Evolutionary conservation across 2,113 vertebrate genomes (phyloP).

Genomic region (Ammodramus savannarum): DNA sequence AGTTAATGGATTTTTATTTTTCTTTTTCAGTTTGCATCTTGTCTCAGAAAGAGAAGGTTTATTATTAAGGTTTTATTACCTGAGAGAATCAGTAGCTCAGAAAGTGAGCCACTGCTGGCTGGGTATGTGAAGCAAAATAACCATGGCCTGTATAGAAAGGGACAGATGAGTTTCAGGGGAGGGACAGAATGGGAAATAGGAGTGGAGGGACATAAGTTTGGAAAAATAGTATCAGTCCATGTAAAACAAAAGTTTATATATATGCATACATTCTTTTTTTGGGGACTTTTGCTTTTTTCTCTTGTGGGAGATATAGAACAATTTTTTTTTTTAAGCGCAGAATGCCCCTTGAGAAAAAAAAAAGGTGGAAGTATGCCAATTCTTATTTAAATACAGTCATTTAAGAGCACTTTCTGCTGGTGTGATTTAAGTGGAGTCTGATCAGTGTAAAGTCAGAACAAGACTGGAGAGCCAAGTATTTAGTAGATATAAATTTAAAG

Average conservation of each 20-base stretch:
- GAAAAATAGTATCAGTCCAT: background rate
- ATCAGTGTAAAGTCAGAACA: background rate
- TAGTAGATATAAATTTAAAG: background rate
- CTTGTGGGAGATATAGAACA: background rate
- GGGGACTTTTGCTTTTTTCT: background rate
- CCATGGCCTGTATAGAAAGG: background rate
- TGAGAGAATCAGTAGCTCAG: background rate
- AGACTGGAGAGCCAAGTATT: background rate
- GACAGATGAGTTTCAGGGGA: background rate
- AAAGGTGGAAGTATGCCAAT: background rate
- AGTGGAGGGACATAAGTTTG: background rate
- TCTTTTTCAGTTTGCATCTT: background rate
- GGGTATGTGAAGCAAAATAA: background rate
- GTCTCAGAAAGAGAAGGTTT: background rate
- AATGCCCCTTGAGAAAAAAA: rapidly evolving
- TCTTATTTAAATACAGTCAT: background rate
- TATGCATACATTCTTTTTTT: background rate
- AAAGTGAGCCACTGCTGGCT: background rate
- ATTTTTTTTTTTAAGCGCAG: background rate
- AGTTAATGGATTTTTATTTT: background rate
- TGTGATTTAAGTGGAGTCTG: background rate
- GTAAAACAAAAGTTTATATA: background rate
- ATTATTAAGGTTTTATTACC: background rate
- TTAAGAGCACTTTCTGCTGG: background rate
- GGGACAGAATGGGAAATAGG: background rate